These are phyloP conservation scores for Gavialis gangeticus DNA, from an alignment of 2,113 vertebrate species.

Conservation along the genomic window DNA sequence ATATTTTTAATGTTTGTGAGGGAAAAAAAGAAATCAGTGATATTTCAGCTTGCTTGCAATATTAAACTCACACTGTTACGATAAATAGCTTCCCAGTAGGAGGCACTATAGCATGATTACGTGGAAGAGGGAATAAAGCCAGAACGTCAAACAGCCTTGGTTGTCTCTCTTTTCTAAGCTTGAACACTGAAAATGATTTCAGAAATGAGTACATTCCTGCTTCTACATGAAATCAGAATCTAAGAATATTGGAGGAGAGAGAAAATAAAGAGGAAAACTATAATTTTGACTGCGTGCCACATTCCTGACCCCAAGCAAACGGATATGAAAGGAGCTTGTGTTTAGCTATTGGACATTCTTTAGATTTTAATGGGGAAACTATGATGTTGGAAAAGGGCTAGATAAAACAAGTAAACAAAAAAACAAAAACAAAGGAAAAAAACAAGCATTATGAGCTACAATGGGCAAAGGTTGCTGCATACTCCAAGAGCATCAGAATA, in stretches of 20 bases:
- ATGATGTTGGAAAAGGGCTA: background rate
- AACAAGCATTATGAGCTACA: too few species aligned
- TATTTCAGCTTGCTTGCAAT: constrained; percentile 11
- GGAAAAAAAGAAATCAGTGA: background rate
- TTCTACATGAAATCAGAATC: background rate
- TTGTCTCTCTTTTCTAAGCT: background rate
- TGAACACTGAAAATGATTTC: background rate
- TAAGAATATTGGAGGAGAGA: background rate
- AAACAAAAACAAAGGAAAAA: too few species aligned
- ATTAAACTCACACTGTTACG: background rate
- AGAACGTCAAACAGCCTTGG: background rate
- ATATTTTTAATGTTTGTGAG: constrained; percentile 17
- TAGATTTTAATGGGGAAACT: background rate
- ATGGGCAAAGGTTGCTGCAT: too few species aligned
- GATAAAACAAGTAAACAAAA: background rate
- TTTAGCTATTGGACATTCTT: background rate
- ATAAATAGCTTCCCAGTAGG: background rate
- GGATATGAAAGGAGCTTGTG: background rate
- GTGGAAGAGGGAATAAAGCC: background rate
- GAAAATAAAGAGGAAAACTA: background rate
- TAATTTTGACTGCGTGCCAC: background rate
- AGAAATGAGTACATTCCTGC: background rate
- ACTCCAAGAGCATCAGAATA: too few species aligned
- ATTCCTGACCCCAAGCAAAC: background rate
- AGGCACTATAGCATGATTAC: background rate